These are phyloP conservation scores for Microcebus griseorufus DNA, from an alignment of 2,113 vertebrate species.

Conservation along the genomic window DNA sequence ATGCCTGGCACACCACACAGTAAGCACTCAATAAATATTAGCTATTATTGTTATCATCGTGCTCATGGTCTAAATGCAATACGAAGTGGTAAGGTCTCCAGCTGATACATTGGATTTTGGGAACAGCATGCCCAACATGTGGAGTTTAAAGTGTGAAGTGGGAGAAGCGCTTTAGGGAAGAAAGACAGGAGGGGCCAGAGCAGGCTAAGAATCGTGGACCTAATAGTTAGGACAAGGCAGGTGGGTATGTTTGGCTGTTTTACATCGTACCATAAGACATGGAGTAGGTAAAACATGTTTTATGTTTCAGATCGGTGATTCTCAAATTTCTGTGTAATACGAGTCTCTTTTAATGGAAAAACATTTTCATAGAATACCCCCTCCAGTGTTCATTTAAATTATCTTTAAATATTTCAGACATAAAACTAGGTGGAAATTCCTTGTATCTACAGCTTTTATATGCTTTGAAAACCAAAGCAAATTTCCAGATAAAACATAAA, in stretches of 20 bases:
- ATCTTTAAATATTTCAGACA: not conserved
- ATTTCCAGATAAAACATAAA: not conserved
- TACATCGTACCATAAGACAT: not conserved
- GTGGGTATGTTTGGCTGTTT: not conserved
- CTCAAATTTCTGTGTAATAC: not conserved
- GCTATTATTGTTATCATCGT: not conserved
- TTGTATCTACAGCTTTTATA: not conserved
- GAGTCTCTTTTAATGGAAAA: not conserved
- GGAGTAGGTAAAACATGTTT: not conserved
- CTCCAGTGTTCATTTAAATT: not conserved
- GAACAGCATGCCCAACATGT: not conserved
- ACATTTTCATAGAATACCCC: not conserved
- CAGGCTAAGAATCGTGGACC: not conserved
- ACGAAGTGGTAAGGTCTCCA: not conserved
- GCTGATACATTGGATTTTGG: not conserved
- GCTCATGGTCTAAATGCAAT: not conserved
- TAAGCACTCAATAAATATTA: not conserved
- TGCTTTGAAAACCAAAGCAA: not conserved
- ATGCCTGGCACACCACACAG: not conserved
- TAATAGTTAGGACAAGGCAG: not conserved
- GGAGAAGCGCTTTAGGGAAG: not conserved
- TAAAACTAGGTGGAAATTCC: not conserved
- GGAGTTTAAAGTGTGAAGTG: not conserved
- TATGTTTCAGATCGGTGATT: not conserved
- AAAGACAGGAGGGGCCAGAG: not conserved